Evolutionary conservation across 2,113 vertebrate species (phyloP), one percentile per base, ranked within the genome.

Genomic region (Tonatia bakeri): DNA sequence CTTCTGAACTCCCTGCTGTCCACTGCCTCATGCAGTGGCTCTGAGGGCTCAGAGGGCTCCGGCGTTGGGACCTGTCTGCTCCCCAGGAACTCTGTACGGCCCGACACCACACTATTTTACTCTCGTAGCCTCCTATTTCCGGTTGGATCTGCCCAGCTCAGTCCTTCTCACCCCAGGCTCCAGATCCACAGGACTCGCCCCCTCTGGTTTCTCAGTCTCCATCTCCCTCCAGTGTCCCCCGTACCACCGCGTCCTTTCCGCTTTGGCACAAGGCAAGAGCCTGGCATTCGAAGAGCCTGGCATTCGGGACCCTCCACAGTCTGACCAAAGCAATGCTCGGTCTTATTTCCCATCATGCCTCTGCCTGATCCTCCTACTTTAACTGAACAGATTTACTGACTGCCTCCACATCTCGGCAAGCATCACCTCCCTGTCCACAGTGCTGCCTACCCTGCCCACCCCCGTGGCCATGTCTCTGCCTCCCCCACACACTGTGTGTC

Each of bases 81-180:
- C 38, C 8, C 5, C 0, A 8, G 65, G n/a, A 43, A 83, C 28
- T 4, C 40, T 1, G 5, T 2, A 65, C 3, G 40, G 14, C 36
- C 26, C 26, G 61, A 17, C 4, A 47, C 36, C 22, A 26, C n/a
- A 14, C 52, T 69, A 24, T 22, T 61, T 24, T 24, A 77, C n/a
- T 9, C 28, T 28, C 22, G 7, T 47, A 76, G 14, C 33, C 28
- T 7, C 65, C 24, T n/a, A 2, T 50, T 89, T 77, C 33, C 50
- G 59, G 2, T 19, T 45, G 50, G 17, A 50, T 4, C 20, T 31
- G 28, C 12, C 47, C n/a, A 12, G 38, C 12, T 52, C 31, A 52
- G 69, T 9, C 40, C 19, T 47, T 92, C 65, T 65, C 15, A 43
- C 24, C 11, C 14, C 54, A 20, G 43, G 15, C 52, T 40, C 16